Percentiles rank a stretch among this genome's conserved stretches.
Conservation (phyloP, 2,113 vertebrate species). For the Scomber colias region DNA sequence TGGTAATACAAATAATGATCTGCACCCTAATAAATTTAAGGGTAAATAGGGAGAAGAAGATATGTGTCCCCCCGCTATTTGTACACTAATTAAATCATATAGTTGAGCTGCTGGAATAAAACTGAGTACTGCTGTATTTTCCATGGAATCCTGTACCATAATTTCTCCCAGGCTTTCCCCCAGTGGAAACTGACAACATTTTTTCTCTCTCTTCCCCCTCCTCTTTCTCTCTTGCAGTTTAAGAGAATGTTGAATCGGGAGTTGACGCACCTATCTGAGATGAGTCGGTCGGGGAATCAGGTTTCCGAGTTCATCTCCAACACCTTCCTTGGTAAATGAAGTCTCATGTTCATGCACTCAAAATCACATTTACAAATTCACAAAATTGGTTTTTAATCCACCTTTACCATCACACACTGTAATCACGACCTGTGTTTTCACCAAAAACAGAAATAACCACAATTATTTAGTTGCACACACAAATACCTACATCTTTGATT, state of each 20-base stretch:
- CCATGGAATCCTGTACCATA: constrained; percentile 39
- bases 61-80: constrained; percentile 27
- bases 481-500: not conserved
- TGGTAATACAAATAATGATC: constrained; percentile 51
- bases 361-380: constrained; percentile 11
- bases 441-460: not conserved
- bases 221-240: constrained; percentile 85
- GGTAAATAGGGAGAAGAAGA: constrained; percentile 36
- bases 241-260: constrained; percentile 98
- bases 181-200: constrained; percentile 68
- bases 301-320: constrained; percentile 97
- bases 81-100: constrained; percentile 30
- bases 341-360: constrained; percentile 13
- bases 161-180: constrained; percentile 64
- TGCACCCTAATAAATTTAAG: constrained; percentile 45
- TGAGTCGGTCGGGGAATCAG: constrained; percentile 96
- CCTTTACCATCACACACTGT: not conserved
- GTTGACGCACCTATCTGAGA: constrained; percentile 95
- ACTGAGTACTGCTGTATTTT: constrained; percentile 53
- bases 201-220: constrained; percentile 23
- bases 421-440: not conserved
- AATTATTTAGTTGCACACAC: not conserved
- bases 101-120: constrained; percentile 28
- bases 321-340: constrained; percentile 91
- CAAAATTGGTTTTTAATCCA: not conserved